Evolutionary conservation across 2,888 invertebrate genomes (phyloP).

Genomic region (Drosophila lutescens): DNA sequence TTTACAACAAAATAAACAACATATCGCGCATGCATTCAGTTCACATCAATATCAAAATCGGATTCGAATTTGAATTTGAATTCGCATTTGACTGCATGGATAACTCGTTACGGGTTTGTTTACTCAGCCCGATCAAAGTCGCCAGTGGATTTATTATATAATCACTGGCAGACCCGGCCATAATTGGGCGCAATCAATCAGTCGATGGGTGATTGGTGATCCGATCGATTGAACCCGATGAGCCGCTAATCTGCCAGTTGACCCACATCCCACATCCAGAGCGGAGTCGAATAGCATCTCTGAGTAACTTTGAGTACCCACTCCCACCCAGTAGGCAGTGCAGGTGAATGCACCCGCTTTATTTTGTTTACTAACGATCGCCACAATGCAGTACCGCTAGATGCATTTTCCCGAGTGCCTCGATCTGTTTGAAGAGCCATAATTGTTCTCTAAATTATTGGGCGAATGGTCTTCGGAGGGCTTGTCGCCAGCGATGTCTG

Average conservation of each 20-base stretch:
- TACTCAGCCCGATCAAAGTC: constrained; percentile 69
- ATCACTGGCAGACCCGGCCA: constrained; percentile 51
- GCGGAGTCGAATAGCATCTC: neutral
- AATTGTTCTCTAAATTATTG: constrained; percentile 77
- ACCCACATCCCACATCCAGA: constrained; percentile 62
- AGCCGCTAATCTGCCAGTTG: constrained; percentile 74
- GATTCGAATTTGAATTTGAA: constrained; percentile 45
- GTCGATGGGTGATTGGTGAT: constrained; percentile 43
- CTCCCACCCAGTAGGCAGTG: neutral
- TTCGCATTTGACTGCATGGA: constrained; percentile 47
- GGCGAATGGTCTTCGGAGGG: constrained; percentile 46
- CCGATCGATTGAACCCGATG: constrained; percentile 60
- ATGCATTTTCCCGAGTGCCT: constrained; percentile 45
- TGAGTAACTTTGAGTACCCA: no score
- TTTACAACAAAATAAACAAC: constrained; percentile 78
- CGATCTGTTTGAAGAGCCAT: constrained; percentile 71
- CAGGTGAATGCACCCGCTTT: constrained; percentile 75
- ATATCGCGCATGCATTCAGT: constrained; percentile 27
- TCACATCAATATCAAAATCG: constrained; percentile 36
- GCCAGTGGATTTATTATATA: constrained; percentile 76
- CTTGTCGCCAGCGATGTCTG: constrained; percentile 47
- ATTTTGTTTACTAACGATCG: constrained; percentile 79
- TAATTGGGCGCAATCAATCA: constrained; percentile 76
- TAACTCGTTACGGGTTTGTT: constrained; percentile 74
- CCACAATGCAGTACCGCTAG: constrained; percentile 66